A percentile compares a stretch with the other conserved stretches of the same genome.
These are phyloP conservation scores for Bugula neritina DNA, from an alignment of 2,888 invertebrate genomes.

Conservation along the genomic window DNA sequence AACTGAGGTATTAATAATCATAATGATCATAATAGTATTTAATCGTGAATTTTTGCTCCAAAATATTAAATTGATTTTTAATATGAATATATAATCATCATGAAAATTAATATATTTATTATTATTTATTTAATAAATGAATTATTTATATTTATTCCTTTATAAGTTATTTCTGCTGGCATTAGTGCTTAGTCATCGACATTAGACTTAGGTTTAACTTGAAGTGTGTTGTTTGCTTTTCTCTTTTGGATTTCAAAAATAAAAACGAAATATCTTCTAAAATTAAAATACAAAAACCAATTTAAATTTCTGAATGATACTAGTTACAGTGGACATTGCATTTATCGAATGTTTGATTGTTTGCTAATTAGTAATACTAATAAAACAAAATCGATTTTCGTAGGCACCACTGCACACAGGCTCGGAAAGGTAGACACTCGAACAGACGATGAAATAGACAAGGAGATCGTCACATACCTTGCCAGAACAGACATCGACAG, in stretches of 20 bases:
- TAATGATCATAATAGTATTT: too few relatives aligned
- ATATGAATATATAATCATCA: not conserved
- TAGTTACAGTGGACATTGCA: too few relatives aligned
- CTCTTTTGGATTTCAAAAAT: not conserved
- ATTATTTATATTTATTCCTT: too few relatives aligned
- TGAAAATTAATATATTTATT: not conserved
- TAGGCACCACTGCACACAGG: not conserved
- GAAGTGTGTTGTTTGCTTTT: not conserved
- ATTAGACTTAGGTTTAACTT: too few relatives aligned
- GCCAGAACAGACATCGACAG: slow-evolving; percentile 72
- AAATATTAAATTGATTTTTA: too few relatives aligned
- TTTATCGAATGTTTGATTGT: not conserved
- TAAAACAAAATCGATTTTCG: too few relatives aligned
- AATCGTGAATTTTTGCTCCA: too few relatives aligned
- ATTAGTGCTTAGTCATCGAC: too few relatives aligned
- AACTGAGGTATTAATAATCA: too few relatives aligned
- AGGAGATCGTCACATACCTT: slow-evolving; percentile 14
- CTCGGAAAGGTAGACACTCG: not conserved
- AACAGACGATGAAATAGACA: slow-evolving; percentile 26
- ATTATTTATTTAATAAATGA: not conserved
- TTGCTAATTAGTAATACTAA: not conserved
- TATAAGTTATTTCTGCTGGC: too few relatives aligned
- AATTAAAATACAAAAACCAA: not conserved
- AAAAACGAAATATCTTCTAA: not conserved
- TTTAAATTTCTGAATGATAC: too few relatives aligned